Evolutionary conservation across 1,140 invertebrate species (phyloP).

Genomic region (Hesperophylax magnus): DNA sequence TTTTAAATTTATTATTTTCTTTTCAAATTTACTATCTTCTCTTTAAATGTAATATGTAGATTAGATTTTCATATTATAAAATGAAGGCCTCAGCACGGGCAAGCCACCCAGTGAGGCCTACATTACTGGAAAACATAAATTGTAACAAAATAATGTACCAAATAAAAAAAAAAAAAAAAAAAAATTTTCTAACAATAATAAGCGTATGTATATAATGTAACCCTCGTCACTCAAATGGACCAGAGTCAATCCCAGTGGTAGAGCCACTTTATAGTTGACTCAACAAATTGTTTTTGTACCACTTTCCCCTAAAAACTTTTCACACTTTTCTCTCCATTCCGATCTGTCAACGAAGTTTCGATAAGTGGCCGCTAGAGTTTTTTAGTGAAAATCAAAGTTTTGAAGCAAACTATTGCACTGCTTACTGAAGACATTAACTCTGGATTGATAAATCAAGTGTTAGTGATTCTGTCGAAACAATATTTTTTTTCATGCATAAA

Average conservation of each 20-base stretch:
- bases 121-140: no score
- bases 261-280: slow-evolving; percentile 23
- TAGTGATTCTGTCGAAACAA: neutral
- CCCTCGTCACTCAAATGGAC: neutral
- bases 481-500: neutral
- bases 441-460: neutral
- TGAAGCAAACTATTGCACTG: slow-evolving; percentile 15
- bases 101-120: no score
- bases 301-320: neutral
- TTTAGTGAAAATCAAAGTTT: neutral
- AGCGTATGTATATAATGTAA: neutral
- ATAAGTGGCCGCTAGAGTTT: slow-evolving; percentile 23
- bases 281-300: slow-evolving; percentile 25
- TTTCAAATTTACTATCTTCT: no score
- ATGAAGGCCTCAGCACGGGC: no score
- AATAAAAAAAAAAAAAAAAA: no score
- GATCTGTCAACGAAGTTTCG: slow-evolving; percentile 15
- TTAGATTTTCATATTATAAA: no score
- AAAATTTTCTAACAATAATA: no score
- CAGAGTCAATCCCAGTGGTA: neutral
- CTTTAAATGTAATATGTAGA: no score
- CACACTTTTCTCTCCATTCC: neutral
- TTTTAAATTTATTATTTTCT: no score
- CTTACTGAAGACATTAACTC: neutral
- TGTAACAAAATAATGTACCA: no score